These are phyloP conservation scores for Colistium nudipinnis DNA, from an alignment of 2,113 vertebrate genomes.

Conservation along the genomic window DNA sequence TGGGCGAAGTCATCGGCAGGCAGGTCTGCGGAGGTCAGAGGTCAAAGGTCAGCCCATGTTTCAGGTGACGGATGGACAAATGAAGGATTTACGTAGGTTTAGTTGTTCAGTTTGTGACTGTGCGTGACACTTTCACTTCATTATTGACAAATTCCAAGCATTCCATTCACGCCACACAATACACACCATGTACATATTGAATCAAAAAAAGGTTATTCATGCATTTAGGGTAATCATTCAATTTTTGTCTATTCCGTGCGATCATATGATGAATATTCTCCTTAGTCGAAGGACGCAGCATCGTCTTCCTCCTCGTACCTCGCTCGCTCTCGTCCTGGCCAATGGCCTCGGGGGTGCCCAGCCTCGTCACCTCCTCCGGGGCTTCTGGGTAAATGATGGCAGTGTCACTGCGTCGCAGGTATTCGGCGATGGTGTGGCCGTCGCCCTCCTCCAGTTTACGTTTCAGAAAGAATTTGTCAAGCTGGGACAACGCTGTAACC, in stretches of 20 bases:
- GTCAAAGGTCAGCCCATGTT: slow-evolving; percentile 70
- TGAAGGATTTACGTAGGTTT: too few relatives aligned
- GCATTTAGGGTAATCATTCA: too few relatives aligned
- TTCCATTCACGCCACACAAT: too few relatives aligned
- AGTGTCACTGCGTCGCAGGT: slow-evolving; percentile 93
- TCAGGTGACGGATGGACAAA: too few relatives aligned
- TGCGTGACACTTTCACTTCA: too few relatives aligned
- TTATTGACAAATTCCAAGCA: too few relatives aligned
- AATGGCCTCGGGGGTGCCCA: slow-evolving; percentile 91
- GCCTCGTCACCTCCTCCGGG: slow-evolving; percentile 91
- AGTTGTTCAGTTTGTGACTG: too few relatives aligned
- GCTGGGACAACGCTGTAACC: slow-evolving; percentile 88
- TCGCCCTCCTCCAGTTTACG: slow-evolving; percentile 90
- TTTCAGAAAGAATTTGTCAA: slow-evolving; percentile 91
- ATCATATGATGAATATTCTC: too few relatives aligned
- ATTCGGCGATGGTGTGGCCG: slow-evolving; percentile 91
- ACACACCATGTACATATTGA: too few relatives aligned
- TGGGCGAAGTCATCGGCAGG: slow-evolving; percentile 94
- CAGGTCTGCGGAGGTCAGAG: slow-evolving; percentile 88
- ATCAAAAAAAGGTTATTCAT: too few relatives aligned
- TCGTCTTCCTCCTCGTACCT: slow-evolving; percentile 84
- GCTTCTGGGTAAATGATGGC: slow-evolving; percentile 98
- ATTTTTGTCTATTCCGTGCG: too few relatives aligned
- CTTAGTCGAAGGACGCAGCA: too few relatives aligned
- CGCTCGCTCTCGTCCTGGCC: slow-evolving; percentile 94